These are phyloP conservation scores for Lepilemur septentrionalis DNA, from an alignment of 2,797 vertebrate genomes.

Conservation along the genomic window DNA sequence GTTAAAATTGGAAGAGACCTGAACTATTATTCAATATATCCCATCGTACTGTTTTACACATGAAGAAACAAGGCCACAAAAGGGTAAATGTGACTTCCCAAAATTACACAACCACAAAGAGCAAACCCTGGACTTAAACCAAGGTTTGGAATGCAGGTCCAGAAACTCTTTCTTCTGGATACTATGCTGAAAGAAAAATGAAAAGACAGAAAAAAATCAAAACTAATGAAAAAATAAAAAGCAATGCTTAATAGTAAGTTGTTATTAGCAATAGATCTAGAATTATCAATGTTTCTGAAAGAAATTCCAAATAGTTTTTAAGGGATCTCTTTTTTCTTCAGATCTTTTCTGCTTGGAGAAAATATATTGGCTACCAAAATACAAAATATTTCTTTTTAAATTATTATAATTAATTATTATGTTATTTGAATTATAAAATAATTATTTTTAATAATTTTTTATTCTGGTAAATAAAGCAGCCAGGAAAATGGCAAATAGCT, in stretches of 20 bases:
- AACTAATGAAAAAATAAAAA: slow-evolving; percentile 11
- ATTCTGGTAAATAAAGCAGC: not conserved
- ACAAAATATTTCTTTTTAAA: slow-evolving; percentile 40
- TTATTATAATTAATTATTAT: slow-evolving; percentile 41
- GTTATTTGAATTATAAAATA: slow-evolving; percentile 8
- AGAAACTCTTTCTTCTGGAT: not conserved
- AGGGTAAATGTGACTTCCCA: slow-evolving; percentile 36
- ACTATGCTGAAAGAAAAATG: not conserved
- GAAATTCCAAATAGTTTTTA: slow-evolving; percentile 36
- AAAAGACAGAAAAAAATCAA: not conserved
- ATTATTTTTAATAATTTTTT: not conserved
- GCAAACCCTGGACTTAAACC: not conserved
- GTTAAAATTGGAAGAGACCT: slow-evolving; percentile 50
- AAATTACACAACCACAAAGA: not conserved
- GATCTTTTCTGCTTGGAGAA: not conserved
- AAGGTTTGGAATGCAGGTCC: not conserved
- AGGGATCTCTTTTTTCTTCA: not conserved
- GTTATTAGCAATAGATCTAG: not conserved
- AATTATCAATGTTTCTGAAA: slow-evolving; percentile 28
- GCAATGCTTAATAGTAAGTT: not conserved
- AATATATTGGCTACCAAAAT: not conserved
- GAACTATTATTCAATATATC: slow-evolving; percentile 46
- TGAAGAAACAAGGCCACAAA: slow-evolving; percentile 14
- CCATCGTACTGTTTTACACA: slow-evolving; percentile 37
- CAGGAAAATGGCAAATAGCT: not conserved